phyloP scores from a whole-genome alignment of 2,888 invertebrate species.

The Ashinkailepas kermadecensis region DNA sequence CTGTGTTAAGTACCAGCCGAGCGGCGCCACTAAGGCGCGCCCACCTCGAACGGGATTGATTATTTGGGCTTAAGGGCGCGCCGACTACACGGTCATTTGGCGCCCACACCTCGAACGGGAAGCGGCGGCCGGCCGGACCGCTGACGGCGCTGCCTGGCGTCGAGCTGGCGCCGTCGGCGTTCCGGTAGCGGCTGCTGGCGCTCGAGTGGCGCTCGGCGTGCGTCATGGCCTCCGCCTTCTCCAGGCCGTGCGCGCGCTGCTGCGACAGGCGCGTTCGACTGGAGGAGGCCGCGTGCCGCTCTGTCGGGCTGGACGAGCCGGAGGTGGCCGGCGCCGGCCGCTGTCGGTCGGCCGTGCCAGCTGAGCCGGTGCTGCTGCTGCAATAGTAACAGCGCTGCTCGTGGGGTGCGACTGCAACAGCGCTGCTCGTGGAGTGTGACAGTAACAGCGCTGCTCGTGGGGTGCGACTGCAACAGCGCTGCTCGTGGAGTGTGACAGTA shows the following conservation, averaged over 20 bases:
- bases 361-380: not conserved
- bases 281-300: not conserved
- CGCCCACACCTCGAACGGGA: slow-evolving; percentile 2
- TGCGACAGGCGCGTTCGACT: no score
- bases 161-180: not conserved
- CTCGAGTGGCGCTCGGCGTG: not conserved
- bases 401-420: no score
- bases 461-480: no score
- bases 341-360: not conserved
- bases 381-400: no score
- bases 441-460: no score
- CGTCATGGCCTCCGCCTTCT: not conserved
- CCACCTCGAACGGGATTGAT: slow-evolving; percentile 2
- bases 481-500: no score
- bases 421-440: no score
- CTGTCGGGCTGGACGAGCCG: not conserved
- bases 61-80: no score
- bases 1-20: no score
- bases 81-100: no score
- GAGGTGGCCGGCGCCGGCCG: not conserved
- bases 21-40: no score
- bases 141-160: not conserved
- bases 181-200: not conserved
- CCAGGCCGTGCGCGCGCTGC: not conserved
- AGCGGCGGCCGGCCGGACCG: not conserved